These are phyloP conservation scores for Pantherophis guttatus DNA, from an alignment of 2,113 vertebrate species.

Conservation along the genomic window DNA sequence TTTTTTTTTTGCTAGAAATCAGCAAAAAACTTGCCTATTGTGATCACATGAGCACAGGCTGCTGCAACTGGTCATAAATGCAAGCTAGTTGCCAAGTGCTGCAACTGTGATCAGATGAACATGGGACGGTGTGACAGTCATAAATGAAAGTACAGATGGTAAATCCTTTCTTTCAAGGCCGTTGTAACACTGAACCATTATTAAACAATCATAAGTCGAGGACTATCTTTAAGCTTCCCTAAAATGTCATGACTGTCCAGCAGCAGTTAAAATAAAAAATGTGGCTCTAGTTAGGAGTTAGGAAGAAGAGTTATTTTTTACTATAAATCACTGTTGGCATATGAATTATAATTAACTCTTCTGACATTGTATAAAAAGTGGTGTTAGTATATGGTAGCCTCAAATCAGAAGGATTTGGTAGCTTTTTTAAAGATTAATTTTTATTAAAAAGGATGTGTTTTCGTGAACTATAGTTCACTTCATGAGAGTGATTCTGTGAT, in stretches of 20 bases:
- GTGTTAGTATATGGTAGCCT: not conserved
- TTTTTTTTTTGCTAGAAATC: not conserved
- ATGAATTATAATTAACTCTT: constrained; percentile 17
- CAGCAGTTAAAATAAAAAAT: not conserved
- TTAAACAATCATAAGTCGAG: not conserved
- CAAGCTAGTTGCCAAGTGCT: not conserved
- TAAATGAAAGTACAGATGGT: not conserved
- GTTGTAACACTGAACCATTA: not conserved
- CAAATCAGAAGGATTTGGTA: not conserved
- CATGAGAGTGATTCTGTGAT: not conserved
- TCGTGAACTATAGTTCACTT: not conserved
- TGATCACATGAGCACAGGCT: not conserved
- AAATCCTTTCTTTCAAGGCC: not conserved
- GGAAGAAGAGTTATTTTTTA: not conserved
- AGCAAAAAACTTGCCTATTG: not conserved
- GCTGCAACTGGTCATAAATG: not conserved
- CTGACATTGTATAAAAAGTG: not conserved
- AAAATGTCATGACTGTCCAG: not conserved
- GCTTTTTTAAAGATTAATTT: not conserved
- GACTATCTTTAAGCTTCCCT: not conserved
- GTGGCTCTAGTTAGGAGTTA: not conserved
- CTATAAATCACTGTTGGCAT: not conserved
- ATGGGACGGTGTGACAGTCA: not conserved
- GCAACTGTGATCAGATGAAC: not conserved
- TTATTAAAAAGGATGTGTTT: not conserved